Evolutionary conservation across 2,888 invertebrate species (phyloP).

Genomic region (Drosophila differens): DNA sequence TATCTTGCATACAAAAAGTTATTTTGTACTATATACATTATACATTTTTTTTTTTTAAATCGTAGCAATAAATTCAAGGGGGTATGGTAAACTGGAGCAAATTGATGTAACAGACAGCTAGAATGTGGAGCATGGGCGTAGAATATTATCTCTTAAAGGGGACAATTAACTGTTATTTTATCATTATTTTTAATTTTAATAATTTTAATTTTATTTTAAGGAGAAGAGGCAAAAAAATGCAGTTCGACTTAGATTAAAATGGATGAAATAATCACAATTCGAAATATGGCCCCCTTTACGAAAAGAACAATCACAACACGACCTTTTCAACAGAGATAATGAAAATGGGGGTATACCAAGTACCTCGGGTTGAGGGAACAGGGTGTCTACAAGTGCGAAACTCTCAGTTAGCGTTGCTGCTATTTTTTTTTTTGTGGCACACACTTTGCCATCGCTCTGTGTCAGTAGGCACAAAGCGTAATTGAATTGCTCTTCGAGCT

Average conservation of each 20-base stretch:
- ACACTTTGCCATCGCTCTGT: conserved; percentile 13
- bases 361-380: background rate
- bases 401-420: background rate
- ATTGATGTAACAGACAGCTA: background rate
- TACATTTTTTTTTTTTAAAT: background rate
- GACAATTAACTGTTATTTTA: too few relatives aligned
- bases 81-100: background rate
- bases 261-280: background rate
- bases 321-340: background rate
- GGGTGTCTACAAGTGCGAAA: background rate
- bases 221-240: too few relatives aligned
- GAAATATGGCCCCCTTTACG: background rate
- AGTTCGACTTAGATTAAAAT: background rate
- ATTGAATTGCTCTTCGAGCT: conserved; percentile 37
- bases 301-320: background rate
- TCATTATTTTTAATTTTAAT: too few relatives aligned
- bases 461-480: conserved; percentile 35
- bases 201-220: too few relatives aligned
- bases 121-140: background rate
- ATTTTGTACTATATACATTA: background rate
- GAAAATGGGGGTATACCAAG: background rate
- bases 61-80: background rate
- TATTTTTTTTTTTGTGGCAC: conserved; percentile 17
- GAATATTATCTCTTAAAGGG: background rate
- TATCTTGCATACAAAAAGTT: background rate